Base-by-base conservation (phyloP, 2,888 invertebrate species). In the Blastobasis lacticolella region DNA sequence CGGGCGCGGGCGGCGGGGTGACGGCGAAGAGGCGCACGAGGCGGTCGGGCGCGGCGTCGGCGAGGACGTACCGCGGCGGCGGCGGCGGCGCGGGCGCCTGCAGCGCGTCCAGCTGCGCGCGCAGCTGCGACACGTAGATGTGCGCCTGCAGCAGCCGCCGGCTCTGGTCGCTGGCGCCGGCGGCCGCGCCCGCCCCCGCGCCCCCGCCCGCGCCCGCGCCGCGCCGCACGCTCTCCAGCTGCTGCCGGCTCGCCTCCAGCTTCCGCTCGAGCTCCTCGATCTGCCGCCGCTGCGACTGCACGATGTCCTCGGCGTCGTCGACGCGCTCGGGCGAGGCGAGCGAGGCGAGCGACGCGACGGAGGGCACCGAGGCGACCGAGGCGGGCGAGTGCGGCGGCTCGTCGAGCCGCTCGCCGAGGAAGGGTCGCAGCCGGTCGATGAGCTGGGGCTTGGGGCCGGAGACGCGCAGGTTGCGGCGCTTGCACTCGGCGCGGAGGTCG, bases 381-480 rank as follows among this genome's bases (percentile, higher is more conserved):
- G 73, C 78, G 43, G 88, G 86, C 45, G 88, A 84, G 38, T 79
- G 71, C 38, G 87, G 90, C 53, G 87, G 73, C 46, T 88, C 81
- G 49, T 89, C 90, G 23, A 81, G 84, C 60, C 90, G 80, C 5
- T 88, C 79, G 1, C 89, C 67, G 49, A 90, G 69, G 74, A 91
- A 95, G 0, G 94, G 95, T 59, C 95, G 94, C 52, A 98, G 86
- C 45, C 98, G 91, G 75, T 98, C 97, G 53, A 99, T 95, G 45
- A 99, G 86, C 73, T 97, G 97, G 6, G 97, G 97, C 75, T 99
- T 99, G 0, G 98, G 94, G 0, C 98, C 98, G 8, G 98, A 98
- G 0, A 99, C 98, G 5, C 98, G 96, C 55, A 99, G 88, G 78
- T 95, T 97, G 48, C 98, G 92, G 53, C 95, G 94, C 80, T 98